Conservation (phyloP, 2,888 invertebrate genomes). For the Lycocerus yunnanus region DNA sequence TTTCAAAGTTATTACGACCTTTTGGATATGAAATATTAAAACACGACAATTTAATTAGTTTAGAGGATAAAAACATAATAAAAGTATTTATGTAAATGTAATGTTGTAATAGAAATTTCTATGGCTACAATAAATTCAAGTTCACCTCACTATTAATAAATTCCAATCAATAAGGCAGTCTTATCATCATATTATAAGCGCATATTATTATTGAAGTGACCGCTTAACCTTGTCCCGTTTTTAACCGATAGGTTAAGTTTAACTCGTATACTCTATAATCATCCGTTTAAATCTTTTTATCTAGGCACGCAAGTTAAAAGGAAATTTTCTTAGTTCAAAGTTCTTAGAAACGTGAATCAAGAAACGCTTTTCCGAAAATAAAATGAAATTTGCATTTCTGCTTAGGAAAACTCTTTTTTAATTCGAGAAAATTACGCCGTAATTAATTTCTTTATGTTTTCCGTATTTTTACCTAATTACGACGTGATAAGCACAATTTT, state of each 20-base stretch:
- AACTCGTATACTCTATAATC: slow-evolving; percentile 7
- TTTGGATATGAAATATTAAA: background rate
- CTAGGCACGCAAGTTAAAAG: background rate
- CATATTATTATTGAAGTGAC: slow-evolving; percentile 12
- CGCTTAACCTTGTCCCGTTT: slow-evolving; percentile 26
- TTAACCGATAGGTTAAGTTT: slow-evolving; percentile 9
- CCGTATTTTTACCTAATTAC: background rate
- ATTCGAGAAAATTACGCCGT: background rate
- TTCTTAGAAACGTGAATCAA: background rate
- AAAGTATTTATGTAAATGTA: slow-evolving; percentile 24
- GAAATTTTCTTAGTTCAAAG: slow-evolving; percentile 1
- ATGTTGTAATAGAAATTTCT: slow-evolving; percentile 22
- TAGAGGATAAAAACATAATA: background rate
- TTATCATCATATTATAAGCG: slow-evolving; percentile 3
- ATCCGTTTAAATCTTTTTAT: background rate
- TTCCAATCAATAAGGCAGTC: slow-evolving; percentile 13
- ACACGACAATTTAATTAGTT: background rate
- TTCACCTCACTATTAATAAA: slow-evolving; percentile 23
- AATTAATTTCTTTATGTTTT: background rate
- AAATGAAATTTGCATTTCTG: background rate
- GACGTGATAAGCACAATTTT: background rate
- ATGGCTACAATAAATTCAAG: slow-evolving; percentile 24
- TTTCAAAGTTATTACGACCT: too few relatives aligned
- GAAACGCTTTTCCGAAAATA: background rate
- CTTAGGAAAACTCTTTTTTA: background rate